Conservation (phyloP, 2,888 invertebrate genomes). For the Athalia circularis region DNA sequence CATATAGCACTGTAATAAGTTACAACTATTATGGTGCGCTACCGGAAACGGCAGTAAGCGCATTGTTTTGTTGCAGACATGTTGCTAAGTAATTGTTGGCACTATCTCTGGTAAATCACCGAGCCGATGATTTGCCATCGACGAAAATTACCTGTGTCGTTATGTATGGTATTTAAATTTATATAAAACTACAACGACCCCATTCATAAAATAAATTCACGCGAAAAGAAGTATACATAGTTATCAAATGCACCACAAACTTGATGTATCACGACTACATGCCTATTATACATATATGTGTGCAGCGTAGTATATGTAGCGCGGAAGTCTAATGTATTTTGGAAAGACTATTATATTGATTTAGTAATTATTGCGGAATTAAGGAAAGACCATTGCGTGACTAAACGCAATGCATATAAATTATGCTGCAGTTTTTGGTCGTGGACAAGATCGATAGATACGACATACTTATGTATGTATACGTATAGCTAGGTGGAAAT, state of each 20-base stretch:
- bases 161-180: too few species aligned
- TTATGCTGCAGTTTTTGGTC: too few species aligned
- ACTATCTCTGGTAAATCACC: not conserved
- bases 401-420: not conserved
- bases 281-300: too few species aligned
- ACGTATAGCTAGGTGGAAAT: too few species aligned
- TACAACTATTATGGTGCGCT: not conserved
- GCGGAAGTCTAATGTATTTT: not conserved
- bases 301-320: too few species aligned
- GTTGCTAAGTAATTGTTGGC: slow-evolving; percentile 14
- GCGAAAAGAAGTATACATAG: too few species aligned
- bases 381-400: slow-evolving; percentile 12
- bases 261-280: too few species aligned
- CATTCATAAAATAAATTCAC: too few species aligned
- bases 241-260: too few species aligned
- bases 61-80: not conserved
- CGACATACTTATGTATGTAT: too few species aligned
- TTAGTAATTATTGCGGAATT: slow-evolving; percentile 10
- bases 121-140: not conserved
- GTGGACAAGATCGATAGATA: too few species aligned
- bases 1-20: not conserved
- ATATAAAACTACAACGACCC: too few species aligned
- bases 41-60: not conserved
- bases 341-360: slow-evolving; percentile 13
- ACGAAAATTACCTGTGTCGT: not conserved